Evolutionary conservation across 2,888 invertebrate species (phyloP), one percentile per base, ranked within the genome.

Genomic region (Pteria penguin): DNA sequence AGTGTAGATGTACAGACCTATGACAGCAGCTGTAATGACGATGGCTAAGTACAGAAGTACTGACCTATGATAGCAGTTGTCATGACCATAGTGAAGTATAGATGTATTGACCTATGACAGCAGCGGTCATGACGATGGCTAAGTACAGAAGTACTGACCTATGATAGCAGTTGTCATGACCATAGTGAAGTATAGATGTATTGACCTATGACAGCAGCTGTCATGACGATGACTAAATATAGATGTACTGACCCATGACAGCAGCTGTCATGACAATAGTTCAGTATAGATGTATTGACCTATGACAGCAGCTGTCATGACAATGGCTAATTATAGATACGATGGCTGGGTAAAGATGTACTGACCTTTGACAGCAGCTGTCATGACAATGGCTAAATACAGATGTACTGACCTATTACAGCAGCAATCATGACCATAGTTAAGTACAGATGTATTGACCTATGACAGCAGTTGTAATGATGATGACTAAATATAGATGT

Each of bases 201-300:
- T 18, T 4, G n/a, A 62, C 32, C 18, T 22, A 11, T 29, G 26
- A 14, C 24, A 11, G 26, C 2, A 58, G 33, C 14, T 68, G 55
- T n/a, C 29, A 33, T n/a, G 5, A 1, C 24, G 2, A 24, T 22
- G 5, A 8, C 26, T 26, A 4, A 1, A 31, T 55, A 31, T 32
- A 26, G 8, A 52, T 52, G 31, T 24, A 71, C 88, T 77, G 72
- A 91, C 91, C 89, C 24, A 91, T 82, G 5, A 91, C 90, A 33
- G 82, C 78, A 24, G 76, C 76, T 27, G 89, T 84, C 55, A 92
- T 90, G 4, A 88, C 81, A 18, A 90, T 85, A 3, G 91, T 88
- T 18, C n/a, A 18, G 0, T 8, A 0, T 26, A 2, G 26, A 58
- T 22, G 24, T 11, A 60, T 18, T 4, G n/a, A 62, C 32, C n/a